phyloP scores from a whole-genome alignment of 2,888 invertebrate genomes.

The Cataglyphis cursor region DNA sequence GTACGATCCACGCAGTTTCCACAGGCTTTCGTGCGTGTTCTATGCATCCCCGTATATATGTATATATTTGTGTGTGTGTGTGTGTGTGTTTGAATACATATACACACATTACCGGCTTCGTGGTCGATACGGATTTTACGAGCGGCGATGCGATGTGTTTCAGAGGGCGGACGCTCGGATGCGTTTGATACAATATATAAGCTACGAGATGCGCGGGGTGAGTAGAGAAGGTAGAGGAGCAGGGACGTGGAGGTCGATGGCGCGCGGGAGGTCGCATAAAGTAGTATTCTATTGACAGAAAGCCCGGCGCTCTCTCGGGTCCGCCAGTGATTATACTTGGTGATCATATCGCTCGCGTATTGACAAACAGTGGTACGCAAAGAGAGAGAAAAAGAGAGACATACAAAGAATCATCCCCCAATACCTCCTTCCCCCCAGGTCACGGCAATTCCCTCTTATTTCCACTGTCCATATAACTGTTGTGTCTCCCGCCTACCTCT shows the following conservation, averaged over 20 bases:
- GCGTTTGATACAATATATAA: constrained; percentile 80
- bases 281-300: constrained; percentile 83
- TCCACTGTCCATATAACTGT: constrained; percentile 41
- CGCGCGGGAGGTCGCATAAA: constrained; percentile 72
- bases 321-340: constrained; percentile 84
- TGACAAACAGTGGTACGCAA: constrained; percentile 83
- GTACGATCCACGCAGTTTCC: constrained; percentile 18
- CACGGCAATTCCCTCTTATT: constrained; percentile 49
- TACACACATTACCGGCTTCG: constrained; percentile 57
- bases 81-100: constrained; percentile 10
- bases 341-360: constrained; percentile 85
- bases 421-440: constrained; percentile 56
- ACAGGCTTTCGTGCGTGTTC: constrained; percentile 22
- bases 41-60: neutral
- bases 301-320: constrained; percentile 73
- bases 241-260: constrained; percentile 27
- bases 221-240: constrained; percentile 43
- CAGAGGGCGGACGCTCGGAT: constrained; percentile 68
- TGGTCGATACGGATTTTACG: constrained; percentile 77
- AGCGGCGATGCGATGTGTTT: constrained; percentile 69
- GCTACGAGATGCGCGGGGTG: constrained; percentile 59
- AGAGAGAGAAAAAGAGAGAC: constrained; percentile 16
- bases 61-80: too few species aligned
- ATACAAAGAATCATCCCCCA: constrained; percentile 78
- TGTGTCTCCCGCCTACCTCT: constrained; percentile 43